A percentile compares a stretch with the other conserved stretches of the same genome.
phyloP scores from a whole-genome alignment of 1,140 invertebrate species.

The Drosophila pruinosa region DNA sequence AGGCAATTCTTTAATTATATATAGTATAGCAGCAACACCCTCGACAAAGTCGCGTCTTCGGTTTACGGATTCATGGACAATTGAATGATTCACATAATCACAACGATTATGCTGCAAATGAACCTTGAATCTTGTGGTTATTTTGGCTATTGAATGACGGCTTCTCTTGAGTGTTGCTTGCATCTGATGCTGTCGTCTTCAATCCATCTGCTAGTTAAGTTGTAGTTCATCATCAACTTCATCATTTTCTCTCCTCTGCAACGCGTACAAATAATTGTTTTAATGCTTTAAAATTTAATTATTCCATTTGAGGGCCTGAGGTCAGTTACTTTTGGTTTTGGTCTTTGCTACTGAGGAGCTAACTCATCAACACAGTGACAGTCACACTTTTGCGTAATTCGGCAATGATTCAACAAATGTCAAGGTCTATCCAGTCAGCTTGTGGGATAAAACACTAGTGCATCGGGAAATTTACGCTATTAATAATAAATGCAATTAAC shows the following conservation, averaged over 20 bases:
- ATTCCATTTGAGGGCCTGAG: constrained; percentile 54
- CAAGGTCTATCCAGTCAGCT: constrained; percentile 38
- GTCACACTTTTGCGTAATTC: constrained; percentile 55
- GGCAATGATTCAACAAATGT: constrained; percentile 55
- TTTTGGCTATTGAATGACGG: constrained; percentile 57
- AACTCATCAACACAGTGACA: constrained; percentile 24
- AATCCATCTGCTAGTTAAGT: constrained; percentile 39
- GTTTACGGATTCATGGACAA: constrained; percentile 31
- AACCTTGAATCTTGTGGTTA: constrained; percentile 66
- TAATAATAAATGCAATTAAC: constrained; percentile 9
- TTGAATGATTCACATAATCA: constrained; percentile 73
- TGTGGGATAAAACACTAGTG: not conserved
- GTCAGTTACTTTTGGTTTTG: constrained; percentile 42
- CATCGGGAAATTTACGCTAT: constrained; percentile 4
- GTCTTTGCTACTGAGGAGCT: not conserved
- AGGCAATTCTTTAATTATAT: constrained; percentile 75
- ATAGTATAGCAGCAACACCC: constrained; percentile 58
- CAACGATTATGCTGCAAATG: constrained; percentile 66
- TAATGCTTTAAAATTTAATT: constrained; percentile 73
- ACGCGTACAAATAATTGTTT: constrained; percentile 60
- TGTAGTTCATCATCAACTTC: constrained; percentile 41
- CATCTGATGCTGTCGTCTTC: constrained; percentile 47
- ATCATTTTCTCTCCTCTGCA: constrained; percentile 27
- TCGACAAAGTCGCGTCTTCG: constrained; percentile 25
- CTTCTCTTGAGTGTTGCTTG: constrained; percentile 8